phyloP scores from a whole-genome alignment of 2,797 vertebrate species.

The Rhinichthys osculus region DNA sequence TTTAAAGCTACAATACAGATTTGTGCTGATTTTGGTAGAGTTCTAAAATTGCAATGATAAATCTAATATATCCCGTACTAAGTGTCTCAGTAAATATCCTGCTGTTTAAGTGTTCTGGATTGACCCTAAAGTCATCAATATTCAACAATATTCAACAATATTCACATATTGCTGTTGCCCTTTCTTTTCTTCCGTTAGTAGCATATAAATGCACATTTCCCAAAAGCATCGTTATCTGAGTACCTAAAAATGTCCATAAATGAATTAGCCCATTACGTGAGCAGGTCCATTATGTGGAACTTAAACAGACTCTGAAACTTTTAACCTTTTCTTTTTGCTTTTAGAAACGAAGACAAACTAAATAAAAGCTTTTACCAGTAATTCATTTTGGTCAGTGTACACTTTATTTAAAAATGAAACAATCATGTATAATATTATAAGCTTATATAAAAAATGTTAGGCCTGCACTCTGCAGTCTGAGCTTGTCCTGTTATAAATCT shows the following conservation, averaged over 20 bases:
- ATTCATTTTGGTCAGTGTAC: neutral
- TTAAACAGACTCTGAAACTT: neutral
- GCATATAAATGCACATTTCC: constrained; percentile 11
- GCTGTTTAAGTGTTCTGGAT: neutral
- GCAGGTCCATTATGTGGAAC: neutral
- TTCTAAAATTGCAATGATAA: neutral
- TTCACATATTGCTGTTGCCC: neutral
- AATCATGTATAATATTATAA: neutral
- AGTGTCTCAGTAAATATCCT: constrained; percentile 8
- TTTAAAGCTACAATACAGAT: neutral
- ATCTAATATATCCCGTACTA: neutral
- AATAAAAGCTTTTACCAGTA: neutral
- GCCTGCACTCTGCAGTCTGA: neutral
- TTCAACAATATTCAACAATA: neutral
- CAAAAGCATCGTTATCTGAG: neutral
- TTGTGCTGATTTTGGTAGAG: constrained; percentile 18
- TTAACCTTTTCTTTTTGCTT: neutral
- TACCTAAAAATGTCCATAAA: neutral
- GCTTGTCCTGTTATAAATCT: neutral
- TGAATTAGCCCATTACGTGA: no score
- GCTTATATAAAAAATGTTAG: neutral
- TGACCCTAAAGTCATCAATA: neutral
- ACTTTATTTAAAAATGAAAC: neutral
- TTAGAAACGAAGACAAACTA: neutral
- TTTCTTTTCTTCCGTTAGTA: neutral